These are phyloP conservation scores for Drosophila mauritiana DNA, from an alignment of 1,140 invertebrate genomes.

Conservation along the genomic window DNA sequence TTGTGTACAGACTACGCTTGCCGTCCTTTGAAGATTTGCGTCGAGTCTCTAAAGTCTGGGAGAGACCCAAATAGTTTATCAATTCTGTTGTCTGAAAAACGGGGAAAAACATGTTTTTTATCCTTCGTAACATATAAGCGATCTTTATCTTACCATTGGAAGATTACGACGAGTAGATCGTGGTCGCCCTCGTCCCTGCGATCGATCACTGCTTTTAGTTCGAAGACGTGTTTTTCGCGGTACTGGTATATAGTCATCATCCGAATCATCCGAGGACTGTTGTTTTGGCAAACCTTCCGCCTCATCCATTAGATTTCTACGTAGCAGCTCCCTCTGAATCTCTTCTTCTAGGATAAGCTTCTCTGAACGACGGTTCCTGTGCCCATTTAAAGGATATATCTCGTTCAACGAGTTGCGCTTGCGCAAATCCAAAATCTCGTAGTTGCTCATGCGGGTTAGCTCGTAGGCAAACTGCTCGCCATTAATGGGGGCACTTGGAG, in stretches of 20 bases:
- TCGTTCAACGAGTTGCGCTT: slow-evolving; percentile 66
- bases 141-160: slow-evolving; percentile 21
- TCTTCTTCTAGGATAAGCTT: slow-evolving; percentile 37
- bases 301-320: slow-evolving; percentile 31
- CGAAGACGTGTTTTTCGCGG: background rate
- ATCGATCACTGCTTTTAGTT: background rate
- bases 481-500: slow-evolving; percentile 64
- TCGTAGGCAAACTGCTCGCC: slow-evolving; percentile 70
- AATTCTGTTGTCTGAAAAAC: slow-evolving; percentile 42
- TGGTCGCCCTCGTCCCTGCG: background rate
- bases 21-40: background rate
- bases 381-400: slow-evolving; percentile 35
- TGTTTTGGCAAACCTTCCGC: background rate
- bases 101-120: background rate
- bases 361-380: slow-evolving; percentile 14
- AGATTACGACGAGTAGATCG: background rate
- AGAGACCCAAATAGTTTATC: slow-evolving; percentile 42
- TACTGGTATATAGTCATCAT: background rate
- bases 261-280: background rate
- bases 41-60: slow-evolving; percentile 28
- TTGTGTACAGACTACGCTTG: slow-evolving; percentile 65
- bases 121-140: too few species aligned
- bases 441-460: slow-evolving; percentile 61
- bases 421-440: slow-evolving; percentile 74
- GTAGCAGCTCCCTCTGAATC: slow-evolving; percentile 58